Conservation (phyloP, 2,888 invertebrate species). For the Cerceris rybyensis region DNA sequence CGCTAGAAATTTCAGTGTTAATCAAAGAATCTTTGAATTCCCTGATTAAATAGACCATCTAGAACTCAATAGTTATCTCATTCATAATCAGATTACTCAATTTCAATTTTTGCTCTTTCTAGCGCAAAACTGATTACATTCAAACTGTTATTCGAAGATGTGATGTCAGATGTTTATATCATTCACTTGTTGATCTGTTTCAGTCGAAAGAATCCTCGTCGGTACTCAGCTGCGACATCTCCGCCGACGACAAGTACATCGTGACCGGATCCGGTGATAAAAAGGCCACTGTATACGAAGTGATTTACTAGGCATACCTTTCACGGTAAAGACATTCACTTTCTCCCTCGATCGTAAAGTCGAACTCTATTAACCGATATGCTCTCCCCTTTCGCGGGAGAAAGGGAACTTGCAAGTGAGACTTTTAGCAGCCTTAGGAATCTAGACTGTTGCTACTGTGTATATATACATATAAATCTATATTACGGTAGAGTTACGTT, state of each 20-base stretch:
- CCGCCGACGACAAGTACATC: slow-evolving; percentile 98
- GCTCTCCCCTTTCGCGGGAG: slow-evolving; percentile 28
- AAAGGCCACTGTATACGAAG: slow-evolving; percentile 98
- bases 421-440: slow-evolving; percentile 63
- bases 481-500: slow-evolving; percentile 51
- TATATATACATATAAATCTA: slow-evolving; percentile 65
- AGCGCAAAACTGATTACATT: too few species aligned
- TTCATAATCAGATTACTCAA: too few species aligned
- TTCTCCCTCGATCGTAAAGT: slow-evolving; percentile 35
- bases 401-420: slow-evolving; percentile 50
- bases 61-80: too few species aligned
- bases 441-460: slow-evolving; percentile 62
- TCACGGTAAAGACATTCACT: slow-evolving; percentile 40
- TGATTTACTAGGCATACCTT: slow-evolving; percentile 85
- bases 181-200: slow-evolving; percentile 70
- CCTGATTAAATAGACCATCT: too few species aligned
- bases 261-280: slow-evolving; percentile 99
- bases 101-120: too few species aligned
- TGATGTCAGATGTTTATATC: not conserved
- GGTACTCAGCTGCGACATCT: slow-evolving; percentile 99
- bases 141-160: too few species aligned
- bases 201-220: slow-evolving; percentile 98
- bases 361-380: slow-evolving; percentile 42
- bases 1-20: too few species aligned
- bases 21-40: too few species aligned